phyloP scores from a whole-genome alignment of 2,888 invertebrate species.

The Agelastica alni region DNA sequence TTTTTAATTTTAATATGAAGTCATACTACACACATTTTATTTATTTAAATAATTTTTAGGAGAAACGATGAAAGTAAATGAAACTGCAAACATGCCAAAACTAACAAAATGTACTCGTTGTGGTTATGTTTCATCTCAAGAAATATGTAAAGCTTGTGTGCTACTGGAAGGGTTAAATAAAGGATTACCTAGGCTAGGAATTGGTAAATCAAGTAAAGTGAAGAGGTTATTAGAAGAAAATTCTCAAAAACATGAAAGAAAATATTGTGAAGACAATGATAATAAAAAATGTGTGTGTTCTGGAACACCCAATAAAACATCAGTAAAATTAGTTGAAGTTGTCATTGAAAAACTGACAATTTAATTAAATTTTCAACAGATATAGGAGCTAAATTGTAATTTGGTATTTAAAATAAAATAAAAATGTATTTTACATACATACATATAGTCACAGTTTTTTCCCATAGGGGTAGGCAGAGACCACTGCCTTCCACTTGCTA shows the following conservation, averaged over 20 bases:
- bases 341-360: slow-evolving; percentile 27
- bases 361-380: no score
- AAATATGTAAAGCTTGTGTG: slow-evolving; percentile 95
- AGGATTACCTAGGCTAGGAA: slow-evolving; percentile 88
- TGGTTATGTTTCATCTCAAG: slow-evolving; percentile 89
- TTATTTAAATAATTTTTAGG: no score
- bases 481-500: no score
- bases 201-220: slow-evolving; percentile 84
- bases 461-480: no score
- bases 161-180: slow-evolving; percentile 93
- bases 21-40: no score
- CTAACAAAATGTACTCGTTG: slow-evolving; percentile 83
- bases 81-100: slow-evolving; percentile 79
- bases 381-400: no score
- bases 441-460: no score
- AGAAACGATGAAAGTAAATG: slow-evolving; percentile 82
- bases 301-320: slow-evolving; percentile 24
- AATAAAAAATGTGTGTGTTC: slow-evolving; percentile 27
- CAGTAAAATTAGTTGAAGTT: slow-evolving; percentile 22
- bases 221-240: slow-evolving; percentile 68
- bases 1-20: no score
- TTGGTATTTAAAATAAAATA: no score
- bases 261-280: slow-evolving; percentile 9
- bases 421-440: no score
- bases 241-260: slow-evolving; percentile 39